Percentiles rank a stretch among this genome's conserved stretches.
phyloP scores from a whole-genome alignment of 2,113 vertebrate genomes.

The Tragelaphus strepsiceros region DNA sequence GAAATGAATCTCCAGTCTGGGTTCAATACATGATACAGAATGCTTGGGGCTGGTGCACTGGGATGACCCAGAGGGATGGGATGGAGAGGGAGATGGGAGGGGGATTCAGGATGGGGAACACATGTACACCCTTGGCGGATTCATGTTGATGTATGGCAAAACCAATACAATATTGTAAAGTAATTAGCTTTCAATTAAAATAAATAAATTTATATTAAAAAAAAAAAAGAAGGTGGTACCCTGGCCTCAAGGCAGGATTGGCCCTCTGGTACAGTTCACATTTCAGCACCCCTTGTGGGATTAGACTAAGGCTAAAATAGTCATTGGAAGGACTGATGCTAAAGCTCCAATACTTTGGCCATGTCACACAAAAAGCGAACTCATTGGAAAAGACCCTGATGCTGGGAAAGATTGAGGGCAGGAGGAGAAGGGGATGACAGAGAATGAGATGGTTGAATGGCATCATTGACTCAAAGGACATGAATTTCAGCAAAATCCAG shows the following conservation, averaged over 20 bases:
- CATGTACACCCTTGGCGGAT: no score
- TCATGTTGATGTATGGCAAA: no score
- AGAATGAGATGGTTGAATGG: not conserved
- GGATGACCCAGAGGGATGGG: no score
- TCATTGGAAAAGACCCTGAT: not conserved
- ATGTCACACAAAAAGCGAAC: not conserved
- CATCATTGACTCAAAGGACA: not conserved
- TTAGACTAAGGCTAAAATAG: not conserved
- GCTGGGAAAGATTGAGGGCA: not conserved
- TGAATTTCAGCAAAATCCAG: not conserved
- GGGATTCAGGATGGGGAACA: no score
- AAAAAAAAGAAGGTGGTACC: not conserved
- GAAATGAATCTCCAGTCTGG: no score
- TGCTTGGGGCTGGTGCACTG: no score
- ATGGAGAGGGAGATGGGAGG: no score
- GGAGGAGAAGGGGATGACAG: not conserved
- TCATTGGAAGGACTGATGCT: not conserved
- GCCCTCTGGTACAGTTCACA: not conserved
- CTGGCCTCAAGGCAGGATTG: not conserved
- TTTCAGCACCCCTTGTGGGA: accelerated
- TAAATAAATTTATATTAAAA: no score
- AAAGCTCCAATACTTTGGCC: not conserved
- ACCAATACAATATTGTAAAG: no score
- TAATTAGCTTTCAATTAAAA: no score
- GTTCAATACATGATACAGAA: no score